These are phyloP conservation scores for Pseudomyrmex concolor DNA, from an alignment of 1,140 invertebrate genomes.

Conservation along the genomic window DNA sequence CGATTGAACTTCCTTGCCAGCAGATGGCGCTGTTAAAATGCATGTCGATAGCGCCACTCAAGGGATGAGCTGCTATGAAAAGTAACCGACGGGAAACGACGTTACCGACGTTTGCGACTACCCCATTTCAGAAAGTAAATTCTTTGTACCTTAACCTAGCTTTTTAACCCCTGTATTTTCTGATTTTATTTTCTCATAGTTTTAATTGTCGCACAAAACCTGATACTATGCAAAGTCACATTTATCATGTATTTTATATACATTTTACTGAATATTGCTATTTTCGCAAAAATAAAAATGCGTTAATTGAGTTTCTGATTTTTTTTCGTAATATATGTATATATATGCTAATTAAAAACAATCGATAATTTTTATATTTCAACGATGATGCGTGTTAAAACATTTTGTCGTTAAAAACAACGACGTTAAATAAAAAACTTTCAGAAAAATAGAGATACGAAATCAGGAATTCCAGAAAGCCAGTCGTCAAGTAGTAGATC, in stretches of 20 bases:
- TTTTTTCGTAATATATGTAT: not conserved
- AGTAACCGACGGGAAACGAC: conserved; percentile 67
- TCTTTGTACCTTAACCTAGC: not conserved
- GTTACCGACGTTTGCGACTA: conserved; percentile 61
- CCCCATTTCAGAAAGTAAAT: not conserved
- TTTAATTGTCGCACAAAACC: not conserved
- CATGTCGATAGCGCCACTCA: conserved; percentile 12
- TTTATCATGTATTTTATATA: not conserved
- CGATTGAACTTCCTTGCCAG: conserved; percentile 64
- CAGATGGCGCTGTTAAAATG: conserved; percentile 69
- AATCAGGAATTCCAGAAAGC: conserved; percentile 52
- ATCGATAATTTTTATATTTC: not conserved
- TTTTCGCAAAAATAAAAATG: not conserved
- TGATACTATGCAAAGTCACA: not conserved
- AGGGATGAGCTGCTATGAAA: conserved; percentile 15
- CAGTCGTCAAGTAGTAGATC: conserved; percentile 37
- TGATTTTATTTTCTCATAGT: not conserved
- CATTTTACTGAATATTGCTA: not conserved
- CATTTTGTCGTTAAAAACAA: conserved; percentile 28
- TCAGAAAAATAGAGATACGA: not conserved
- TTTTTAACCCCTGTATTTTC: conserved; percentile 18
- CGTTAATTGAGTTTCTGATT: not conserved
- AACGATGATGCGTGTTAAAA: not conserved
- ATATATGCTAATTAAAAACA: not conserved
- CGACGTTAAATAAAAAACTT: conserved; percentile 12